Conservation (phyloP, 2,113 vertebrate species). For the Proteles cristata region DNA sequence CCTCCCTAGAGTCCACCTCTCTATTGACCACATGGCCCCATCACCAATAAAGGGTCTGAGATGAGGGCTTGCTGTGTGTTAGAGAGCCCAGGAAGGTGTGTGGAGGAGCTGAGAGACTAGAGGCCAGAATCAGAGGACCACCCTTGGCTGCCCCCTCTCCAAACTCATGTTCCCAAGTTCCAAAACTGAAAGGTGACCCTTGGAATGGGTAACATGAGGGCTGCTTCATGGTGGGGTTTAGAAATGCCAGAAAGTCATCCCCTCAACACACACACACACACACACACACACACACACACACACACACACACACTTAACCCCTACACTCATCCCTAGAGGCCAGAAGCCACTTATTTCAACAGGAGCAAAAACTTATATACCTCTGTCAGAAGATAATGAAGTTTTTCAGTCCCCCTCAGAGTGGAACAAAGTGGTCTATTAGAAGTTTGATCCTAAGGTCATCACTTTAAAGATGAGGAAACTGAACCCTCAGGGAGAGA, state of each 20-base stretch:
- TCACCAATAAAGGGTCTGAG: neutral
- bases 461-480: neutral
- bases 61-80: neutral
- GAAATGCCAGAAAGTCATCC: neutral
- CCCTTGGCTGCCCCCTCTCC: neutral
- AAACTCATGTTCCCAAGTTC: neutral
- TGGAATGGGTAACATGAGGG: neutral
- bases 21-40: accelerated
- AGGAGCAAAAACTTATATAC: neutral
- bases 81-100: neutral
- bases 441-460: neutral
- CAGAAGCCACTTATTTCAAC: neutral
- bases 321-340: too few species aligned
- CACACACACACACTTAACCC: too few species aligned
- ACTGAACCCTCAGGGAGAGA: neutral
- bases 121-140: neutral
- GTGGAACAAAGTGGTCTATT: neutral
- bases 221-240: neutral
- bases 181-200: neutral
- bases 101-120: neutral
- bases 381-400: neutral
- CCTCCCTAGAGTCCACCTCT: neutral
- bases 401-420: neutral
- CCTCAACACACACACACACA: neutral
- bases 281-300: too few species aligned